Evolutionary conservation across 2,888 invertebrate genomes (phyloP).

Genomic region (Adineta ricciae): DNA sequence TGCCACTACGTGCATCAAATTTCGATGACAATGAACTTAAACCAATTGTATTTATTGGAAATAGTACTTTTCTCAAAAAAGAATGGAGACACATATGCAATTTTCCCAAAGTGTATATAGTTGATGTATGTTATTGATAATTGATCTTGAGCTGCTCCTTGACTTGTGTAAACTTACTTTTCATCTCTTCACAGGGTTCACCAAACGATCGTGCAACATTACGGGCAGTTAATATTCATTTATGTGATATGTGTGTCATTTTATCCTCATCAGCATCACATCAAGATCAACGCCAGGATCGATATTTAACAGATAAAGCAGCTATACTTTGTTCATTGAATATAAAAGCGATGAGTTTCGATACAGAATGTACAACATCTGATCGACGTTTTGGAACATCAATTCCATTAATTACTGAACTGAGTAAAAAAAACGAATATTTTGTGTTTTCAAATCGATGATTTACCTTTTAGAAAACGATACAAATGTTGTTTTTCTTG

Average conservation of each 20-base stretch:
- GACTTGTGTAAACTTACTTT: neutral
- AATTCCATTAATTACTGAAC: constrained; percentile 91
- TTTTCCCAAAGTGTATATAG: constrained; percentile 95
- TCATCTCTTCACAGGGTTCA: constrained; percentile 78
- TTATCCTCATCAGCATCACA: constrained; percentile 58
- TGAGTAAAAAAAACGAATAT: constrained; percentile 58
- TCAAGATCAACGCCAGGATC: constrained; percentile 63
- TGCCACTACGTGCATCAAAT: constrained; percentile 97
- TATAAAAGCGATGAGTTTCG: constrained; percentile 54
- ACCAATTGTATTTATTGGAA: constrained; percentile 97
- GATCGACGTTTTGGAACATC: constrained; percentile 64
- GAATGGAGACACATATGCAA: constrained; percentile 99
- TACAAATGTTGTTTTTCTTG: constrained; percentile 71
- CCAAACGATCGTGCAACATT: constrained; percentile 96
- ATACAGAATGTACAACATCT: constrained; percentile 13
- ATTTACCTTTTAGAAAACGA: constrained; percentile 76
- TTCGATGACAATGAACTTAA: constrained; percentile 99
- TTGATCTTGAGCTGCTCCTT: too few species aligned
- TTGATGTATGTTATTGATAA: constrained; percentile 72
- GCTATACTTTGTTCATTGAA: constrained; percentile 97
- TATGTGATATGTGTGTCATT: constrained; percentile 99
- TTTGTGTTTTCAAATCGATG: too few species aligned
- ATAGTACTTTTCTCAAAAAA: constrained; percentile 90
- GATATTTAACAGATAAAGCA: constrained; percentile 98
- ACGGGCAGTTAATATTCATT: constrained; percentile 96